A percentile compares a stretch with the other conserved stretches of the same genome.
phyloP scores from a whole-genome alignment of 1,140 invertebrate genomes.

The Odontomachus brunneus region DNA sequence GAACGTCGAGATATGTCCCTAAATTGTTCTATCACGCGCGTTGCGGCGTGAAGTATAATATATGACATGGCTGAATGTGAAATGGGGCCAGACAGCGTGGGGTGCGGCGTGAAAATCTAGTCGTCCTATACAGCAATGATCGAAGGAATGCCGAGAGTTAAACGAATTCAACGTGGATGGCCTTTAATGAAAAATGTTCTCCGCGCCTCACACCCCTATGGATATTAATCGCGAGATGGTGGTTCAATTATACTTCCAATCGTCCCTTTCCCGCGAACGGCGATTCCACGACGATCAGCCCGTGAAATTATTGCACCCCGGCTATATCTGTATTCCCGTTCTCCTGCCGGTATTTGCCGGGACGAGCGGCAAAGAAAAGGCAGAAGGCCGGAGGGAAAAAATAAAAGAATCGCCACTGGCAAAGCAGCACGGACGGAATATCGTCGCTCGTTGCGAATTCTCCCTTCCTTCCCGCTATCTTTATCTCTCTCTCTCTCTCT shows the following conservation, averaged over 20 bases:
- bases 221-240: conserved; percentile 75
- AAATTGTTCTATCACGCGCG: conserved; percentile 40
- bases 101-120: conserved; percentile 6
- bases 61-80: not conserved
- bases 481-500: conserved; percentile 32
- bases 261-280: conserved; percentile 70
- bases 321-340: conserved; percentile 61
- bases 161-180: conserved; percentile 69
- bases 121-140: conserved; percentile 5
- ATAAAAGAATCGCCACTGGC: conserved; percentile 53
- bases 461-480: conserved; percentile 11
- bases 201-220: conserved; percentile 53
- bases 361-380: conserved; percentile 55
- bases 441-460: conserved; percentile 69
- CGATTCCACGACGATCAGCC: conserved; percentile 68
- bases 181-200: conserved; percentile 74
- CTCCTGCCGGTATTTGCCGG: conserved; percentile 60
- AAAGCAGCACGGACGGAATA: conserved; percentile 59
- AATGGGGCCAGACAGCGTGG: not conserved
- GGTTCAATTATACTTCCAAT: conserved; percentile 75
- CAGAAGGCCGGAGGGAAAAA: conserved; percentile 21
- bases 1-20: not conserved
- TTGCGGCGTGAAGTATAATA: not conserved
- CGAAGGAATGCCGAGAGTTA: conserved; percentile 69
- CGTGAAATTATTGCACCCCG: conserved; percentile 72